Base-by-base conservation (phyloP, 2,888 invertebrate genomes). In the Lepidochitona cinerea region DNA sequence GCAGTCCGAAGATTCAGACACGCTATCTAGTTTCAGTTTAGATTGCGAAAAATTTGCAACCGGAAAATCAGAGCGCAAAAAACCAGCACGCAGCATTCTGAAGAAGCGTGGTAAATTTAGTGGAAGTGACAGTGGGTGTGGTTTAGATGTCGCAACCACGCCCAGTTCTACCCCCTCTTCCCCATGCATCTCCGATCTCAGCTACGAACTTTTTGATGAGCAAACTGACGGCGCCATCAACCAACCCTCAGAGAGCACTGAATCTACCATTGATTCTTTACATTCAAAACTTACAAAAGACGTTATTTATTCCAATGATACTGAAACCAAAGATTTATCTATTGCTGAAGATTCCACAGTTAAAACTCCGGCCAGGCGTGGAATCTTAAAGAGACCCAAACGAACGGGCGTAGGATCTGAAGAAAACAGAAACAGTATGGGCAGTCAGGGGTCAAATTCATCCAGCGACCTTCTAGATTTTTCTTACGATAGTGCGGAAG, bases 381-480 rank as follows among this genome's bases (percentile, higher is more conserved):
- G 88, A 14, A 89, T 88, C 71, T 78, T 88, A 33, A 88, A 87
- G 69, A 82, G 81, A 71, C 65, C 77, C 37, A 71, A 37, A 49
- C 65, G 26, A 12, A 29, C 0, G 75, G 74, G 29, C 73, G 70
- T 18, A 70, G 68, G 29, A 29, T 86, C 87, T 23, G 77, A 85
- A 5, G 81, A 82, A 54, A 88, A 88, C 77, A 78, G 89, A 26
- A 81, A 87, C 32, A 88, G 88, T 74, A 78, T 85, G 9, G 85
- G 88, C 75, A 78, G 81, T 23, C 77, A 77, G 69, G 85, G 88
- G 12, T 89, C 89, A 12, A 88, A 87, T 74, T 89, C 89, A 0
- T 89, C 89, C 0, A 87, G 86, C 29, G 89, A 89, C 75, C 83
- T 89, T 73, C 80, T 89, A 23, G 87, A 89, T 78, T 86, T 89